phyloP scores from a whole-genome alignment of 2,888 invertebrate genomes.

The Oligia latruncula region DNA sequence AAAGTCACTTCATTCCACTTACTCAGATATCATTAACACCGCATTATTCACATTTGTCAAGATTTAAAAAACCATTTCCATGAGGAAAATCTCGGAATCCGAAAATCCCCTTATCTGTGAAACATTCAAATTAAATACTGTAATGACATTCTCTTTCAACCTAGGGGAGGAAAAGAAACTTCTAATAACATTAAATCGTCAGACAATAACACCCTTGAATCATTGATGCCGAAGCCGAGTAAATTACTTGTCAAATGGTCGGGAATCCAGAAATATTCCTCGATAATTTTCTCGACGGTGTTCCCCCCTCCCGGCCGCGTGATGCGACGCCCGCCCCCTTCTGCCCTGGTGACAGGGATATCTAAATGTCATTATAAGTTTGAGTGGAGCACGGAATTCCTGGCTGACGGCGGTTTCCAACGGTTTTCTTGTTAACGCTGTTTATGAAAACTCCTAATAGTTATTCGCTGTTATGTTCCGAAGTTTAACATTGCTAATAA shows the following conservation, averaged over 20 bases:
- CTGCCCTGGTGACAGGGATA: constrained; percentile 83
- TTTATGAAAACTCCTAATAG: constrained; percentile 75
- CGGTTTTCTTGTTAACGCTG: constrained; percentile 76
- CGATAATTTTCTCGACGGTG: constrained; percentile 65
- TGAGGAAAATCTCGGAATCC: constrained; percentile 58
- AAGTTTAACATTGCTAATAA: constrained; percentile 38
- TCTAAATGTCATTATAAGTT: constrained; percentile 90
- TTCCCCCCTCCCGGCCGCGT: constrained; percentile 65
- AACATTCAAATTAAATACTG: constrained; percentile 81
- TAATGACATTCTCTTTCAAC: constrained; percentile 78
- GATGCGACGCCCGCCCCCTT: constrained; percentile 65
- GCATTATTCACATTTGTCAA: constrained; percentile 72
- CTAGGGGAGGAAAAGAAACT: constrained; percentile 67
- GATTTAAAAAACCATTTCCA: constrained; percentile 76
- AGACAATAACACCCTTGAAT: constrained; percentile 84
- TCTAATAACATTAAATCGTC: constrained; percentile 82
- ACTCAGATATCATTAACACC: constrained; percentile 54
- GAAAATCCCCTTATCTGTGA: constrained; percentile 76
- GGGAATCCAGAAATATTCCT: constrained; percentile 86
- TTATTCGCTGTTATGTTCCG: constrained; percentile 53
- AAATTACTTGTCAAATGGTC: constrained; percentile 88
- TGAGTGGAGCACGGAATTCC: constrained; percentile 80
- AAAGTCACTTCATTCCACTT: constrained; percentile 35
- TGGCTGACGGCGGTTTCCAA: constrained; percentile 76
- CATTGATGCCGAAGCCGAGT: constrained; percentile 77